Base-by-base conservation (phyloP, 2,888 invertebrate genomes). In the Stenodera caucasica region DNA sequence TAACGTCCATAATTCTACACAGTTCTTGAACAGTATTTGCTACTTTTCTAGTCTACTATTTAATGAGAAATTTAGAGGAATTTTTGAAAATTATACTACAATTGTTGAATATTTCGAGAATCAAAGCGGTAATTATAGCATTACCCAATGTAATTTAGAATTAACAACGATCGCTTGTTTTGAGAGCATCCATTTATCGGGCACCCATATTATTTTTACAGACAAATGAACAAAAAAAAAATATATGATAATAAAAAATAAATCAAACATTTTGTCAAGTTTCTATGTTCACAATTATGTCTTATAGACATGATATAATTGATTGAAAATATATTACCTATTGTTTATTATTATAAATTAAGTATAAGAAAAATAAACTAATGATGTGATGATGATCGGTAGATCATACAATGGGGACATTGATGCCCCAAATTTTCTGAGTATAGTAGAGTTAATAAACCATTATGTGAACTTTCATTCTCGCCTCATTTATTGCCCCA, bases 381-480 rank as follows among this genome's bases (percentile, higher is more conserved):
- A 86, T 86, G 86, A 86, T 86, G 87, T 87, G 86, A 87, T 86
- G 80, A 86, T 85, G 86, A 86, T 86, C 86, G 83, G 83, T 84
- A 76, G 86, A 87, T 86, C 87, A 85, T 85, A 77, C 77, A 78
- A 80, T 74, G 77, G 77, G 75, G 79, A 77, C 73, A 75, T 77
- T 76, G 70, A 72, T 72, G 77, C 76, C 78, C 73, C 78, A 75
- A 77, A 78, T 79, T 81, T 87, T 86, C 86, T 86, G 86, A 87
- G 86, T 87, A 87, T 86, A 87, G 85, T 86, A 86, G 86, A 86
- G 86, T 85, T 86, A 87, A 87, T 87, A 87, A 87, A 87, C 86
- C 85, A 87, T 86, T 86, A 86, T 87, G 86, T 87, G 83, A 82
- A 80, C 84, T 79, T 76, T 73, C 63, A 63, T 55, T 55, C 8